Evolutionary conservation across 2,113 vertebrate species (phyloP), one percentile per base, ranked within the genome.

Genomic region (Pelecanus crispus): DNA sequence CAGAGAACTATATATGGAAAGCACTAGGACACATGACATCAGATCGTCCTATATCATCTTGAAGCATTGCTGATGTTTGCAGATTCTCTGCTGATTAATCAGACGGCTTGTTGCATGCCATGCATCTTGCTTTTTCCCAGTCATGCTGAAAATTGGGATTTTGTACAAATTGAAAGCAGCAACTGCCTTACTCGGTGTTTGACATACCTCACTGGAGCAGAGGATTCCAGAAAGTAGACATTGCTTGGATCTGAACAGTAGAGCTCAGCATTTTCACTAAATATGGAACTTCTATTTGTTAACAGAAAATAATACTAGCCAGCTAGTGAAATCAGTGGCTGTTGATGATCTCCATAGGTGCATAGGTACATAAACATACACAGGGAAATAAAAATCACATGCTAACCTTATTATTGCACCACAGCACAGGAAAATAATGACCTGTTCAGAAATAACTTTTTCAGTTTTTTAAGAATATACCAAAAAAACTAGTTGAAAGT

Each of bases 41-140:
- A 88, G 42, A 95, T 75, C 93, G 75, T 96, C 86, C 95, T 89
- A 13, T 66, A 89, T 53, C 61, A 89, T 93, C 79, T 53, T 56
- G 85, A 88, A 94, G 52, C 79, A 70, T 45, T 95, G 87, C 86
- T 94, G 95, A 91, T 86, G 90, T 77, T 55, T 82, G 90, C 81
- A 90, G 68, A 95, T 96, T 96, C 81, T 82, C 62, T 96, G 93
- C 81, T 86, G 74, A 87, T 93, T 93, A 95, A 95, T 93, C 87
- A 88, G 66, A 88, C 65, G 47, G 62, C 70, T 93, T 73, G 74
- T 79, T 91, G 92, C 81, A 94, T 28, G 58, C 74, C 81, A 80
- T 61, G 73, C 81, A 79, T 85, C 89, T 91, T 89, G 84, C 89
- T 91, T 89, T 81, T 65, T 92, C 58, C 62, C 94, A 91, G 81